Percentiles rank a stretch among this genome's conserved stretches.
Conservation (phyloP, 92 coral and sea anemone genomes). For the Desmophyllum pertusum region DNA sequence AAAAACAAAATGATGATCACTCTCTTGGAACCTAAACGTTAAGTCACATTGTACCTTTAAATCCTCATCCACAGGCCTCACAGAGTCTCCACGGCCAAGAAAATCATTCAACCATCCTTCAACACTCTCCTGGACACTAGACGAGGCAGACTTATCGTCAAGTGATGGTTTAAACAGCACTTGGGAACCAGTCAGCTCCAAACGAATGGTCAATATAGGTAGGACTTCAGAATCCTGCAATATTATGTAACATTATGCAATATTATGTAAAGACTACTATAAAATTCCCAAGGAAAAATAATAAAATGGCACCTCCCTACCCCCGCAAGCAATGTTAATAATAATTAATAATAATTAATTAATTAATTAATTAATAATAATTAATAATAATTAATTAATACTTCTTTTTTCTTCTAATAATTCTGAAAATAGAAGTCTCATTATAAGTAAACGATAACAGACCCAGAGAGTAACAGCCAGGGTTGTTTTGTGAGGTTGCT, state of each 20-base stretch:
- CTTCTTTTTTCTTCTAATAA: too few species aligned
- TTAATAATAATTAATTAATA: too few species aligned
- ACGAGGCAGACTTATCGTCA: constrained; percentile 83
- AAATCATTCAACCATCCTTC: constrained; percentile 86
- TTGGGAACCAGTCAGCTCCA: constrained; percentile 94
- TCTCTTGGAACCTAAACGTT: not conserved
- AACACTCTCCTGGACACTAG: constrained; percentile 90
- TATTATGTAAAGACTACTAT: not conserved
- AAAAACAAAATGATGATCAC: not conserved
- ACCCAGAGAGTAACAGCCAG: too few species aligned
- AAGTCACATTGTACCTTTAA: constrained; percentile 61
- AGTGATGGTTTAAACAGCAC: constrained; percentile 93
- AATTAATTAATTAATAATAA: too few species aligned
- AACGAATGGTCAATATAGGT: constrained; percentile 87
- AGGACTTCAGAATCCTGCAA: constrained; percentile 63
- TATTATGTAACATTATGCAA: not conserved
- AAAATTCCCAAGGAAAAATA: not conserved
- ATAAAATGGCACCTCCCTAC: not conserved
- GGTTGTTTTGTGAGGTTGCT: too few species aligned
- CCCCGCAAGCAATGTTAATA: not conserved
- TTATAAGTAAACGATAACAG: too few species aligned
- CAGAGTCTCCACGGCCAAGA: constrained; percentile 82
- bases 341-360: too few species aligned
- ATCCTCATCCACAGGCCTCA: constrained; percentile 82
- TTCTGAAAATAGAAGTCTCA: too few species aligned